These are phyloP conservation scores for Calyptommatus sinebrachiatus DNA, from an alignment of 2,113 vertebrate species.

Conservation along the genomic window DNA sequence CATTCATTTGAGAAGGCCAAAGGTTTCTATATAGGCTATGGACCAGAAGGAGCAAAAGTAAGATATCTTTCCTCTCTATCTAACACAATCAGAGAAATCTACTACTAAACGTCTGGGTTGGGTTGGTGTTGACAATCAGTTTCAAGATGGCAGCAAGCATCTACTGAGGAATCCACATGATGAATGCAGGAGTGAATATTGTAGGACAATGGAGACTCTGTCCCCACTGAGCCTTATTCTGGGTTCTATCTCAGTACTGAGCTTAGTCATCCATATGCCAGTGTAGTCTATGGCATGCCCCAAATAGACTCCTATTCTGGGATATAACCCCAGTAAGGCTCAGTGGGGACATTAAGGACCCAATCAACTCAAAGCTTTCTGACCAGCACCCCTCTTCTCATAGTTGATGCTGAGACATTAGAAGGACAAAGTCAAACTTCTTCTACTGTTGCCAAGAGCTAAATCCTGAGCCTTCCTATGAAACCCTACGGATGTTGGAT, in stretches of 20 bases:
- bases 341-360: neutral
- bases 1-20: neutral
- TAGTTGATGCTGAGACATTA: neutral
- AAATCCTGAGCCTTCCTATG: neutral
- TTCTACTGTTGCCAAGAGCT: neutral
- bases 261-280: too few species aligned
- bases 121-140: neutral
- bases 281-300: too few species aligned
- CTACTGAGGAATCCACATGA: neutral
- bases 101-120: neutral
- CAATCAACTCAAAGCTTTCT: neutral
- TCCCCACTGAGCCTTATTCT: too few species aligned
- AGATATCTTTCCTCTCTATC: neutral
- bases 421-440: neutral
- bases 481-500: neutral
- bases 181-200: neutral
- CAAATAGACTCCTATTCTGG: too few species aligned
- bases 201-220: too few species aligned
- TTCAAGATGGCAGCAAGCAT: neutral
- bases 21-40: neutral
- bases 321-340: too few species aligned
- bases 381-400: neutral
- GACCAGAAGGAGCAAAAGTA: neutral
- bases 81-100: neutral
- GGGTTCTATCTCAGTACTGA: too few species aligned